These are phyloP conservation scores for Pyrrhia umbra DNA, from an alignment of 2,888 invertebrate genomes.

Conservation along the genomic window DNA sequence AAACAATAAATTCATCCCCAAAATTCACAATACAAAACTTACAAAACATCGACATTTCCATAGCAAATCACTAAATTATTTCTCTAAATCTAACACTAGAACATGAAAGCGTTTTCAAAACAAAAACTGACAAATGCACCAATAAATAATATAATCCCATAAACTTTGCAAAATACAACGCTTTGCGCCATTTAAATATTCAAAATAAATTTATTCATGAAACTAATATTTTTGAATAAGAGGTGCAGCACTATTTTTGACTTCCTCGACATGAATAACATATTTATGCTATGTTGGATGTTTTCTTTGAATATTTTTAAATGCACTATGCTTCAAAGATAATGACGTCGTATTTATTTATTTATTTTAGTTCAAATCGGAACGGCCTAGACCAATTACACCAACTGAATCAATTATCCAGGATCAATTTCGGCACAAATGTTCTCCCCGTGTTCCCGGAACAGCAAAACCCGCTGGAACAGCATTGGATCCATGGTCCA, in stretches of 20 bases:
- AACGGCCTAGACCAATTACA: too few species aligned
- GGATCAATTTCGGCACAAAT: too few species aligned
- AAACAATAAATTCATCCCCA: too few species aligned
- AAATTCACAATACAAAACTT: neutral
- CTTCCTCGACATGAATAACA: neutral
- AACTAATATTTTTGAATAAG: conserved; percentile 29
- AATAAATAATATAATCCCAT: conserved; percentile 30
- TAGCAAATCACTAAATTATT: conserved; percentile 17
- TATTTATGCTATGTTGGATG: too few species aligned
- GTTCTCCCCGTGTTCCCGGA: too few species aligned
- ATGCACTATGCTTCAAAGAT: too few species aligned
- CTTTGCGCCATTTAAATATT: conserved; percentile 26
- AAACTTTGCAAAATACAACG: conserved; percentile 26
- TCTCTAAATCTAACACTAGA: conserved; percentile 18
- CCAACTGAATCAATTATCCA: too few species aligned
- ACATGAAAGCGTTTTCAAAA: conserved; percentile 21
- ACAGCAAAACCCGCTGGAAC: too few species aligned
- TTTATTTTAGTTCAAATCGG: too few species aligned
- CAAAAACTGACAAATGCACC: conserved; percentile 21
- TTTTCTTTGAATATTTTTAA: too few species aligned
- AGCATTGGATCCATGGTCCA: too few species aligned
- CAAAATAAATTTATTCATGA: conserved; percentile 39
- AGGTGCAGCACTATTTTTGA: conserved; percentile 33
- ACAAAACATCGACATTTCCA: neutral
- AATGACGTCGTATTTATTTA: too few species aligned